Base-by-base conservation (phyloP, 1,140 invertebrate genomes). In the Lepidurus arcticus region DNA sequence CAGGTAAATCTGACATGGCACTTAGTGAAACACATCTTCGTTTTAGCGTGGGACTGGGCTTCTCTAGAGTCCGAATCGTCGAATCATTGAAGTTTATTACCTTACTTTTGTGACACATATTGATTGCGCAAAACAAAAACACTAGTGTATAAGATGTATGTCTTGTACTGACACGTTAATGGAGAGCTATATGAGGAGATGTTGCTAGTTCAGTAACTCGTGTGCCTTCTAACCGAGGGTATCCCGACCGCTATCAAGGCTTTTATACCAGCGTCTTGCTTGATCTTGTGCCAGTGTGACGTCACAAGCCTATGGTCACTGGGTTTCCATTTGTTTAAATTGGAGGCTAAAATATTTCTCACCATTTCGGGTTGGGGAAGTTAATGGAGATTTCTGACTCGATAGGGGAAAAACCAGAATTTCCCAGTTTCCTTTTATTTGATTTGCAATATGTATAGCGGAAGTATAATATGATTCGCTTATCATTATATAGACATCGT, bases 21-120 rank as follows among this genome's bases (percentile, higher is more conserved):
- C 75, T 76, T 47, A 76, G 5, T 9, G 75, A 76, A 43, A 76
- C 75, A 47, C 75, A 76, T 26, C 75, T 42, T 42, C 75, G 75
- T 47, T 76, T 76, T 16, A 76, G 44, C 10, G 75, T 26, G 4
- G 75, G 43, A 65, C 9, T 65, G 53, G 53, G 53, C 53, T 16
- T 9, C 21, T 65, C 53, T 13, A 65, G 21, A 65, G 53, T 65
- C 21, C 53, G 53, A 16, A 65, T 65, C 1, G 8, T 65, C 13
- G 53, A 65, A 21, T 13, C 21, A 13, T 13, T 13, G 53, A 65
- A 65, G 21, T 65, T 65, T 21, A 65, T 65, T 21, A 65, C 53
- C 53, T 65, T 65, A 65, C 53, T 65, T 16, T 10, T n/a, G 21
- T 65, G 53, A 65, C 53, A 65, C 53, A 65, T 65, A 21, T 13